Evolutionary conservation across 2,797 vertebrate species (phyloP), one percentile per base, ranked within the genome.

Genomic region (Lithobates pipiens): DNA sequence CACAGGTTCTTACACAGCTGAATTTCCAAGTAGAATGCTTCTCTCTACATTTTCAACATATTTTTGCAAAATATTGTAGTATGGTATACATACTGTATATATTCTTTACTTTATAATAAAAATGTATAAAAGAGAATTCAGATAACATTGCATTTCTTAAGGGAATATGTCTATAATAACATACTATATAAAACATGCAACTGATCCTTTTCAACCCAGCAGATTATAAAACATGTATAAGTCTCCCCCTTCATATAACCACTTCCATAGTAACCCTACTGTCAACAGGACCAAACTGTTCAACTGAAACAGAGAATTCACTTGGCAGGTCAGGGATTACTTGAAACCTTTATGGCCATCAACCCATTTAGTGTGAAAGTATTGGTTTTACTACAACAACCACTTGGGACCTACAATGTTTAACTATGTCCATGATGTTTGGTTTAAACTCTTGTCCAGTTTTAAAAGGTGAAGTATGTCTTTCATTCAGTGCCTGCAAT

Each of bases 271-370:
- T 77, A 86, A 86, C 78, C 29, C 25, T 61, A 25, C 16, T 70
- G 34, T 76, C 46, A 81, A 81, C 78, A 81, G 46, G 15, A 86
- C 78, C n/a, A 86, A 81, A 86, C 72, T n/a, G 54, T 78, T 72
- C 36, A 65, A 23, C 6, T 39, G 76, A 78, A 67, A 65, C 50
- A 36, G 71, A 76, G 21, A 44, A 69, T 81, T 76, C 63, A 61
- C 50, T 82, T 86, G 85, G 85, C 85, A 86, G 27, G 46, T 70
- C 18, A 71, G 46, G 70, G 67, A 82, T 42, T 76, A 42, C 9
- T 63, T 67, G 39, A 77, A 82, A 82, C 36, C 9, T 63, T 42
- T 77, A 67, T 34, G 79, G 79, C 81, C 79, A 82, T 5, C 74
- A 50, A 77, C 85, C 84, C 25, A 65, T 82, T 77, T 25, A 63